Percentiles rank a stretch among this genome's conserved stretches.
Evolutionary conservation across 2,797 vertebrate species (phyloP).

Genomic region (Cuniculus paca): DNA sequence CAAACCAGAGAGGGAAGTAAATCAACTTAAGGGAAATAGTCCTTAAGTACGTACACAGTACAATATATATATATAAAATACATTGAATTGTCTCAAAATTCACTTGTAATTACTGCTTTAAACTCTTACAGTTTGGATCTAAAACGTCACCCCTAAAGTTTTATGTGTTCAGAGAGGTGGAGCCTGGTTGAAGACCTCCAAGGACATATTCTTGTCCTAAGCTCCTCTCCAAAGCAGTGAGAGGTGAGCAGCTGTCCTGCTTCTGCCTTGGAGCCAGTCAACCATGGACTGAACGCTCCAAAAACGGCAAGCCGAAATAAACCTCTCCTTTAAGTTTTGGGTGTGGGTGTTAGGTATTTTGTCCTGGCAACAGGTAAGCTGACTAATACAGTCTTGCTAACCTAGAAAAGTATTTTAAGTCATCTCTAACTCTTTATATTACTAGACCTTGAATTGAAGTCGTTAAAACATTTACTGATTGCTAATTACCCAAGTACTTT

Average conservation of each 20-base stretch:
- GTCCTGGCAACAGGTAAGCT: not conserved
- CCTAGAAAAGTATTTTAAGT: not conserved
- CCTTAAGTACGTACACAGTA: not conserved
- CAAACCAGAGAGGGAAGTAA: not conserved
- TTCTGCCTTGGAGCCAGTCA: not conserved
- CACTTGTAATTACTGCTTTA: conserved; percentile 18
- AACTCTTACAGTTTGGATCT: not conserved
- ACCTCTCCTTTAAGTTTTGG: not conserved
- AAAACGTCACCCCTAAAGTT: not conserved
- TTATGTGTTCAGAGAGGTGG: not conserved
- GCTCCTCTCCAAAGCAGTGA: not conserved
- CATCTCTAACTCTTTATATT: conserved; percentile 15
- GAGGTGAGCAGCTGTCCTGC: not conserved
- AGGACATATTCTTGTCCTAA: not conserved
- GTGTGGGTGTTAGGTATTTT: not conserved
- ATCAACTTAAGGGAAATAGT: not conserved
- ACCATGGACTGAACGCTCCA: not conserved
- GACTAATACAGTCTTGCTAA: not conserved
- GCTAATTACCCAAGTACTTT: not conserved
- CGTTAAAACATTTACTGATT: conserved; percentile 14
- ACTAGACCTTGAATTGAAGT: conserved; percentile 9
- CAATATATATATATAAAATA: not conserved
- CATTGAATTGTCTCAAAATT: not conserved
- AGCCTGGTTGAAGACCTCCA: not conserved
- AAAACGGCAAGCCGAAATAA: not conserved